These are phyloP conservation scores for Drosophila stalkeri DNA, from an alignment of 2,888 invertebrate species.

Conservation along the genomic window DNA sequence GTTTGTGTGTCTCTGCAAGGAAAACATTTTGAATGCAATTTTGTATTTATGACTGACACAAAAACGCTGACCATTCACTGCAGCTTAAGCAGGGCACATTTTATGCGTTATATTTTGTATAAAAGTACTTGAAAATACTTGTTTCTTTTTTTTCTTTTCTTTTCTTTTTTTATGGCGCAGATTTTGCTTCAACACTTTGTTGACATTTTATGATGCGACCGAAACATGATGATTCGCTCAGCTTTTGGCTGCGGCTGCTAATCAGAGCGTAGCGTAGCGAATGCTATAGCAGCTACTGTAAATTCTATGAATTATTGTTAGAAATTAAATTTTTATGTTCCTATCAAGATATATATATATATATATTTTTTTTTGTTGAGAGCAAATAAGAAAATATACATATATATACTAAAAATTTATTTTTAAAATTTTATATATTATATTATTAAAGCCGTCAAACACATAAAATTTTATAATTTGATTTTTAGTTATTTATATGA, in stretches of 20 bases:
- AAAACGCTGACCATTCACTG: slow-evolving; percentile 25
- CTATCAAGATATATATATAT: background rate
- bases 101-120: slow-evolving; percentile 59
- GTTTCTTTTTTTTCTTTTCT: too few relatives aligned
- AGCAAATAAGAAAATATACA: background rate
- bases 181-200: slow-evolving; percentile 48
- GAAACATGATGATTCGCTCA: slow-evolving; percentile 7
- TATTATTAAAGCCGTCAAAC: too few relatives aligned
- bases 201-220: slow-evolving; percentile 43
- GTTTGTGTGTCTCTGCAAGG: background rate
- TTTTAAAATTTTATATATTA: too few relatives aligned
- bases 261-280: slow-evolving; percentile 26
- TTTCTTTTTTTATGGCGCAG: slow-evolving; percentile 40
- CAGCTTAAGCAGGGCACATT: slow-evolving; percentile 30
- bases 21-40: slow-evolving; percentile 44
- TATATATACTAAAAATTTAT: background rate
- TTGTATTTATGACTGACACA: slow-evolving; percentile 47
- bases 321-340: background rate
- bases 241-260: slow-evolving; percentile 7
- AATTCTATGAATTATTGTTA: background rate
- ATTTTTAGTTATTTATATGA: too few relatives aligned
- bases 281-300: slow-evolving; percentile 21
- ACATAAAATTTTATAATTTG: too few relatives aligned
- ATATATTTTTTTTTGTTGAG: too few relatives aligned
- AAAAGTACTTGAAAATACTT: slow-evolving; percentile 56